Evolutionary conservation across 1,140 invertebrate species (phyloP).

Genomic region (Drosophila auraria): DNA sequence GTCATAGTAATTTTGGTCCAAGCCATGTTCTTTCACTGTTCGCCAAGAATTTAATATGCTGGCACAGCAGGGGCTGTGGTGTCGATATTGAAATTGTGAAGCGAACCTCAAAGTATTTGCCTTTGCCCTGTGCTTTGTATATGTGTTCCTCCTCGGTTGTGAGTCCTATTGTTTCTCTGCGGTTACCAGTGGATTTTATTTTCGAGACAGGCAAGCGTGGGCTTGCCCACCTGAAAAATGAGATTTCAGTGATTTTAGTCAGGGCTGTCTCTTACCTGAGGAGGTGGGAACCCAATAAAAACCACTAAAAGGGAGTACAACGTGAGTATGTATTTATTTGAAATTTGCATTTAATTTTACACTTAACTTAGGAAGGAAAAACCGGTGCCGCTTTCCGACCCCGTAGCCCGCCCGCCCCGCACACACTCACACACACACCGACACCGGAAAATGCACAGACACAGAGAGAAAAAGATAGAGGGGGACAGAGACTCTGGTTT

Average conservation of each 20-base stretch:
- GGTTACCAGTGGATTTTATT: constrained; percentile 5
- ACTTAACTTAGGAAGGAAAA: constrained; percentile 38
- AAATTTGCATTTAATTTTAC: constrained; percentile 45
- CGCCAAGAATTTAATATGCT: constrained; percentile 17
- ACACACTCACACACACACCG: constrained; percentile 26
- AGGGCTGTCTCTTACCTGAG: neutral
- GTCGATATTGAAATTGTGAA: constrained; percentile 11
- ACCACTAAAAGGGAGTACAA: constrained; percentile 10
- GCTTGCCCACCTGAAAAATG: neutral
- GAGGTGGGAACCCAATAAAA: neutral
- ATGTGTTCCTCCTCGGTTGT: neutral
- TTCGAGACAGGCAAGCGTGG: no score
- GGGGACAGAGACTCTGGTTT: constrained; percentile 3
- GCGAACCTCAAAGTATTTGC: neutral
- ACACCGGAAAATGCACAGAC: constrained; percentile 45
- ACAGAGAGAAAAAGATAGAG: constrained; percentile 9
- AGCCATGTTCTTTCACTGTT: neutral
- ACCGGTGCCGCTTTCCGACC: constrained; percentile 72
- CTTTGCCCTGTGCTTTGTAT: neutral
- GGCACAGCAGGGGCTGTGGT: constrained; percentile 7
- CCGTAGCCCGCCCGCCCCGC: constrained; percentile 52
- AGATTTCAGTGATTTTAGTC: no score
- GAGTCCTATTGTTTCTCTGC: constrained; percentile 11
- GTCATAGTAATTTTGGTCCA: no score
- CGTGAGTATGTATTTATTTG: constrained; percentile 45